These are phyloP conservation scores for Diogma glabrata DNA, from an alignment of 2,888 invertebrate species.

Conservation along the genomic window DNA sequence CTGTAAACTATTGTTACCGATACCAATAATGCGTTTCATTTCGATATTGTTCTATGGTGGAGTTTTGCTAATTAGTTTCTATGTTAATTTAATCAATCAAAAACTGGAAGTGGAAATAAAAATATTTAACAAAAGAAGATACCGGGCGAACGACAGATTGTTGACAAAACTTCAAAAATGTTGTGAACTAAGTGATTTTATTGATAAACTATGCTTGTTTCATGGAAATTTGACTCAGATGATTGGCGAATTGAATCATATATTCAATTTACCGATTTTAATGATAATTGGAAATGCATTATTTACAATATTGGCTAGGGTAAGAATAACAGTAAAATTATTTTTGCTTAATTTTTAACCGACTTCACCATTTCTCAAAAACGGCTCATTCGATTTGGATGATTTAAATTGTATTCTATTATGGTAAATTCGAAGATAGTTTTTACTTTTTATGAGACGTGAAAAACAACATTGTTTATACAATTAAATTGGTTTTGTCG, in stretches of 20 bases:
- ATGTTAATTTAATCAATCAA: background rate
- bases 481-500: too few species aligned
- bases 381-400: too few species aligned
- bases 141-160: background rate
- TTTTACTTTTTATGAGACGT: too few species aligned
- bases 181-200: background rate
- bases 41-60: background rate
- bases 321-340: too few species aligned
- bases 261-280: background rate
- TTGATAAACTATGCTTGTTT: slow-evolving; percentile 2
- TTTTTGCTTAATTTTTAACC: too few species aligned
- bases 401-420: too few species aligned
- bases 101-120: slow-evolving; percentile 1
- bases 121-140: background rate
- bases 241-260: background rate
- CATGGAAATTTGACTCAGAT: background rate
- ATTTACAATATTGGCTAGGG: slow-evolving; percentile 2
- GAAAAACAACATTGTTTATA: too few species aligned
- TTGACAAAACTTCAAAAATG: background rate
- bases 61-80: background rate
- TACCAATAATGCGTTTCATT: background rate
- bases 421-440: too few species aligned
- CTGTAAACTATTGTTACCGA: too few species aligned
- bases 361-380: too few species aligned
- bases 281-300: slow-evolving; percentile 4